phyloP scores from a whole-genome alignment of 2,113 vertebrate genomes.

The Paramisgurnus dabryanus region DNA sequence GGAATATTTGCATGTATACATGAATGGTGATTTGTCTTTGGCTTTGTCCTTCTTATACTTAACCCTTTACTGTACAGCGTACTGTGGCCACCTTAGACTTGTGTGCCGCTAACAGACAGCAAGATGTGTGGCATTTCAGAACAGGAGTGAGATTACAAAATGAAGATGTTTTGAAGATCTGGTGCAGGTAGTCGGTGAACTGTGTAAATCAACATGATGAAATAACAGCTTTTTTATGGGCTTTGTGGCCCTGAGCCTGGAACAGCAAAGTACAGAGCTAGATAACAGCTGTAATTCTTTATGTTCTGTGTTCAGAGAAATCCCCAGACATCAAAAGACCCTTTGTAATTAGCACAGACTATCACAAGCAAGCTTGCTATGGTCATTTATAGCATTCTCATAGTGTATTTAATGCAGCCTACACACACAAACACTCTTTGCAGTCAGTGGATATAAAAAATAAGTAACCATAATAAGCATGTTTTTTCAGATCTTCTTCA shows the following conservation, averaged over 20 bases:
- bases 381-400: too few species aligned
- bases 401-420: too few species aligned
- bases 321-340: not conserved
- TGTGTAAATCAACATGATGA: not conserved
- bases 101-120: not conserved
- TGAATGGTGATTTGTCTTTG: not conserved
- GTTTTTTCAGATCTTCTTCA: too few species aligned
- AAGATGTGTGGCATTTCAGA: too few species aligned
- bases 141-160: too few species aligned
- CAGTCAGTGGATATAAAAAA: too few species aligned
- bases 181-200: not conserved
- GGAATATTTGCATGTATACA: not conserved
- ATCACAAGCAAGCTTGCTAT: not conserved
- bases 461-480: too few species aligned
- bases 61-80: too few species aligned
- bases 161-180: too few species aligned
- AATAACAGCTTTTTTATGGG: not conserved
- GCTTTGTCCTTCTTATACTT: too few species aligned
- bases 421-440: too few species aligned
- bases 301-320: not conserved
- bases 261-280: slow-evolving; percentile 3
- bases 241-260: not conserved
- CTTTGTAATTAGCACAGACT: not conserved
- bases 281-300: slow-evolving; percentile 7
- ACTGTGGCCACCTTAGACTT: too few species aligned